These are phyloP conservation scores for Tenthredo scrophulariae DNA, from an alignment of 2,888 invertebrate species.

Conservation along the genomic window DNA sequence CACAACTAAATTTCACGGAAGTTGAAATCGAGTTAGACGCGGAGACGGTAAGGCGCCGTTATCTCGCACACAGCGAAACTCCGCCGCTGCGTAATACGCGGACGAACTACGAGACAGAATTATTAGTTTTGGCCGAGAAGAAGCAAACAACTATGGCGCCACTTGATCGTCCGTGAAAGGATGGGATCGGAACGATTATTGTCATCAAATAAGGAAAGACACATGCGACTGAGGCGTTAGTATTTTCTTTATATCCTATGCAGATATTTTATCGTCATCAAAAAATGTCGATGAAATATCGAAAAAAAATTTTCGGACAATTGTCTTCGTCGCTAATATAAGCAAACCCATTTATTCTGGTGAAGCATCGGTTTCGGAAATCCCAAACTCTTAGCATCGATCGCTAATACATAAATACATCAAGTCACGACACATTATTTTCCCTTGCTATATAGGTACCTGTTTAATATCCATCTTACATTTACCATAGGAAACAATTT, in stretches of 20 bases:
- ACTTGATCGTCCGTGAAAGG: neutral
- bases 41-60: slow-evolving; percentile 5
- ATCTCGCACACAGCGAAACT: neutral
- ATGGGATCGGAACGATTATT: slow-evolving; percentile 15
- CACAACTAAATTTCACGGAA: slow-evolving; percentile 11
- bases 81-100: neutral
- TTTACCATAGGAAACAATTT: slow-evolving; percentile 20
- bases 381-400: neutral
- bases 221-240: neutral
- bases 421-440: slow-evolving; percentile 32
- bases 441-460: neutral
- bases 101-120: slow-evolving; percentile 22
- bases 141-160: slow-evolving; percentile 34
- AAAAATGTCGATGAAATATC: neutral
- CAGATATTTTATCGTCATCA: neutral
- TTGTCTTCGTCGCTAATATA: neutral
- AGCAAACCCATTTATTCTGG: neutral
- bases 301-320: neutral
- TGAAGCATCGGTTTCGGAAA: slow-evolving; percentile 12
- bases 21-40: slow-evolving; percentile 6
- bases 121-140: slow-evolving; percentile 29
- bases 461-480: slow-evolving; percentile 21
- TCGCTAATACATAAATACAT: slow-evolving; percentile 10
- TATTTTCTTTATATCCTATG: neutral
- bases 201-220: neutral